Percentiles rank a stretch among this genome's conserved stretches.
These are phyloP conservation scores for Zaprionus capensis DNA, from an alignment of 1,140 invertebrate species.

Conservation along the genomic window DNA sequence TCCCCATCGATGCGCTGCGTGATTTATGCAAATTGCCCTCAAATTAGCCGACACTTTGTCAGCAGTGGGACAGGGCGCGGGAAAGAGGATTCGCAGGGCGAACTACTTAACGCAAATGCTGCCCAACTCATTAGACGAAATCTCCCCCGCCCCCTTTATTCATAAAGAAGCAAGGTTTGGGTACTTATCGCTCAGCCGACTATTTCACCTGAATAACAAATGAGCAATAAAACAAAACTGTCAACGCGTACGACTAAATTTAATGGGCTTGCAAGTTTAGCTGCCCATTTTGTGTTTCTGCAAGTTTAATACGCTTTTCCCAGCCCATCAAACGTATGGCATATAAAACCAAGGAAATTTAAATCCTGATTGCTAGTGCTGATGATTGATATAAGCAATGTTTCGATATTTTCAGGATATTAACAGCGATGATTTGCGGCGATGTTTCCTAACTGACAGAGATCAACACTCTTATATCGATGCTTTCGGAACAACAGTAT, in stretches of 20 bases:
- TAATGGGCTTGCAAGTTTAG: not conserved
- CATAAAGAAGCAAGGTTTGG: conserved; percentile 7
- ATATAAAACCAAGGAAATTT: not conserved
- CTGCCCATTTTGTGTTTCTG: not conserved
- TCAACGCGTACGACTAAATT: conserved; percentile 5
- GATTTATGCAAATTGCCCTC: conserved; percentile 67
- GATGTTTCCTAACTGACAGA: not conserved
- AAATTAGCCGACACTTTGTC: conserved; percentile 32
- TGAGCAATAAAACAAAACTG: conserved; percentile 16
- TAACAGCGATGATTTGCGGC: not conserved
- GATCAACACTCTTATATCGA: not conserved
- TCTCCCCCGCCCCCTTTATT: not conserved
- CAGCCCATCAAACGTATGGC: not conserved
- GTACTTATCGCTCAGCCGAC: conserved; percentile 7
- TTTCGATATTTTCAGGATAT: not conserved
- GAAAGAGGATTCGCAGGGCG: not conserved
- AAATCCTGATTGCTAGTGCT: not conserved
- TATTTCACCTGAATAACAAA: conserved; percentile 14
- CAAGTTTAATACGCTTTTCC: not conserved
- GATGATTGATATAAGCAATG: not conserved
- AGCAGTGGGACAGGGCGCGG: not conserved
- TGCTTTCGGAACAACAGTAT: too few species aligned
- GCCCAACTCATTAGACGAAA: conserved; percentile 5
- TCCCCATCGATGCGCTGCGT: not conserved
- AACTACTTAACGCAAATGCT: conserved; percentile 21